A percentile compares a stretch with the other conserved stretches of the same genome.
These are phyloP conservation scores for Cecidostiba fungosa DNA, from an alignment of 2,888 invertebrate species.

Conservation along the genomic window DNA sequence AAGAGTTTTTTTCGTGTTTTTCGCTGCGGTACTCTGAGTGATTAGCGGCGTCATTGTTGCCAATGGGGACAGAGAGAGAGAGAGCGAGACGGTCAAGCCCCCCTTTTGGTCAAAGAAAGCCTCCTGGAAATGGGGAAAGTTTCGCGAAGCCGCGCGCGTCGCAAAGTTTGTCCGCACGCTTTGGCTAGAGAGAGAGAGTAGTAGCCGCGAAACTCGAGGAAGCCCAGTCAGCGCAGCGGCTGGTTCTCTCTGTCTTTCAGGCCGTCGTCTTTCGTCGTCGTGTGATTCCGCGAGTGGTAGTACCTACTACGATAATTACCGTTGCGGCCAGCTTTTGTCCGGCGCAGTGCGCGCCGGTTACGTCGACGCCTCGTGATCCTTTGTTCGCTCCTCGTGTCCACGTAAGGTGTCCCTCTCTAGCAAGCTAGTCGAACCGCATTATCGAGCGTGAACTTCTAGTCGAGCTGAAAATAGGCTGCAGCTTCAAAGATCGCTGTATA, in stretches of 20 bases:
- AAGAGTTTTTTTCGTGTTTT: background rate
- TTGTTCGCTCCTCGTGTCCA: constrained; percentile 63
- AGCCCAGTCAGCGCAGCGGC: constrained; percentile 69
- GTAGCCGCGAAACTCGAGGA: constrained; percentile 72
- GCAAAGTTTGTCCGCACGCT: constrained; percentile 74
- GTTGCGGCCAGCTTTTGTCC: constrained; percentile 76
- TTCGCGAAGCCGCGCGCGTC: constrained; percentile 69
- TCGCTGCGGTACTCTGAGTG: constrained; percentile 53
- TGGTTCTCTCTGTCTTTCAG: constrained; percentile 56
- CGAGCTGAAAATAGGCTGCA: background rate
- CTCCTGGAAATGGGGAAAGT: constrained; percentile 73
- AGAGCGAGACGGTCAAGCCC: constrained; percentile 57
- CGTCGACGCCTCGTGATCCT: constrained; percentile 62
- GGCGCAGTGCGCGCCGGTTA: constrained; percentile 66
- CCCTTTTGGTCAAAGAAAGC: constrained; percentile 66
- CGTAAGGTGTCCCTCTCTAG: constrained; percentile 15
- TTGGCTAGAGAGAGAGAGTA: constrained; percentile 60
- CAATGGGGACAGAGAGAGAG: background rate
- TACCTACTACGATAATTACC: constrained; percentile 72
- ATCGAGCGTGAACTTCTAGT: constrained; percentile 47
- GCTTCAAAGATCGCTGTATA: too few species aligned
- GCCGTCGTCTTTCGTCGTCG: constrained; percentile 51
- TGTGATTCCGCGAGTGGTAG: constrained; percentile 36
- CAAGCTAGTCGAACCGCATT: constrained; percentile 7
- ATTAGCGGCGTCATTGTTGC: constrained; percentile 61